phyloP scores from a whole-genome alignment of 2,113 vertebrate species.

The Rhagologus leucostigma region DNA sequence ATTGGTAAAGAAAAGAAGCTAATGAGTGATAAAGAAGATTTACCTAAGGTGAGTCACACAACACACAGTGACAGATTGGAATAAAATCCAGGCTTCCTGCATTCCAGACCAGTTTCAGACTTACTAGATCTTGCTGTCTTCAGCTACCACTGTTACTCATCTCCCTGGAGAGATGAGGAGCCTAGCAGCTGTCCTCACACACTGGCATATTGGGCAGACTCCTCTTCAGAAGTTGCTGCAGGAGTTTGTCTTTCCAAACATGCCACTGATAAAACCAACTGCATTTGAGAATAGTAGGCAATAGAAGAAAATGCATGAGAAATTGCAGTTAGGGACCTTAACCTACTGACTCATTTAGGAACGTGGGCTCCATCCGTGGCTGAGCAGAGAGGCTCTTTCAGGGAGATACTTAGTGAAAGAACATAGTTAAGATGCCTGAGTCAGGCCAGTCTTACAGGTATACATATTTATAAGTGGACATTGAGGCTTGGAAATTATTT shows the following conservation, averaged over 20 bases:
- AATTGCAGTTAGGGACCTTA: background rate
- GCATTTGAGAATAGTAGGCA: background rate
- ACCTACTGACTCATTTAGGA: background rate
- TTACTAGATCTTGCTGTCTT: background rate
- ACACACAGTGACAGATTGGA: background rate
- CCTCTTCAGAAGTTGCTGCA: background rate
- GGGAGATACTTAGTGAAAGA: background rate
- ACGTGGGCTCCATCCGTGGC: fast-evolving
- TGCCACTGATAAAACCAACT: background rate
- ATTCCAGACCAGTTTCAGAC: background rate
- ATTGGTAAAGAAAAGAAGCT: background rate
- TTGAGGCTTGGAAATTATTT: background rate
- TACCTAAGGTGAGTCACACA: background rate
- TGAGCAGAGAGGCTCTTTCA: background rate
- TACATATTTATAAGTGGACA: background rate
- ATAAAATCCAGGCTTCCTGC: background rate
- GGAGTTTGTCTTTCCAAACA: background rate
- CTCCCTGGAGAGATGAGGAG: background rate
- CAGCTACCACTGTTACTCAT: background rate
- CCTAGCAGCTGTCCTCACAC: background rate
- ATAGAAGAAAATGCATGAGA: background rate
- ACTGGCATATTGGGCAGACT: background rate
- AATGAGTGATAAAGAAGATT: background rate
- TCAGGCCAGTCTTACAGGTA: background rate
- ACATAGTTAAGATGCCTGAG: background rate